Base-by-base conservation (phyloP, 2,113 vertebrate species). In the Hylia prasina region DNA sequence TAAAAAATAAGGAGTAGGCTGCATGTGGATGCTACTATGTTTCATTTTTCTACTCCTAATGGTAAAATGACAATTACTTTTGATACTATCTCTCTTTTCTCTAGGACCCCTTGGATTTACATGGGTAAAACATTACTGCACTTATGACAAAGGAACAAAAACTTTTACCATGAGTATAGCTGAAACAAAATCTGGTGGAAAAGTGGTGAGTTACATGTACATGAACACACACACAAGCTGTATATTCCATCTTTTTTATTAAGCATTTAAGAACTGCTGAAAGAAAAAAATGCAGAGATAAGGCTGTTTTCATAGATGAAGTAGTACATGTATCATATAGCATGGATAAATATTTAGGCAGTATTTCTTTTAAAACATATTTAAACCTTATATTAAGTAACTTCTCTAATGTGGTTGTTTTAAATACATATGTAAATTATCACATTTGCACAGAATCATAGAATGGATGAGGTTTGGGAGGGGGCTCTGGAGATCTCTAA, bases 101-200 rank as follows among this genome's bases (percentile, higher is more conserved):
- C 75, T 54, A 99, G 99, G 99, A 96, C 99, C 99, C 10, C 98
- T 99, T 91, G 99, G 99, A 66, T 99, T 99, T 97, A 98, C 99
- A 2, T 99, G 99, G 99, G 97, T 98, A 33, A 99, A 99, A 82
- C 99, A 99, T 97, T 99, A 99, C 96, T 99, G 99, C 97, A 99
- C 98, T 7, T 99, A 99, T 0, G 99, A 99, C 78, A 99, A 99
- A 96, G 98, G 98, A 95, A 99, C 98, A 96, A 99, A 99, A 96
- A 98, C 98, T 47, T 99, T 99, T 88, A 98, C 98, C 50, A 99
- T 99, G 99, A 99, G 98, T 91, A 98, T 98, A 97, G 98, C 98
- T 37, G 99, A 99, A 95, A 98, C 98, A 92, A 99, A 99, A 95
- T 99, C 99, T 63, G 97, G 98, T 63, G 98, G 98, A 71, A 99